Evolutionary conservation across 2,113 vertebrate genomes (phyloP).

Genomic region (Gobiocypris rarus): DNA sequence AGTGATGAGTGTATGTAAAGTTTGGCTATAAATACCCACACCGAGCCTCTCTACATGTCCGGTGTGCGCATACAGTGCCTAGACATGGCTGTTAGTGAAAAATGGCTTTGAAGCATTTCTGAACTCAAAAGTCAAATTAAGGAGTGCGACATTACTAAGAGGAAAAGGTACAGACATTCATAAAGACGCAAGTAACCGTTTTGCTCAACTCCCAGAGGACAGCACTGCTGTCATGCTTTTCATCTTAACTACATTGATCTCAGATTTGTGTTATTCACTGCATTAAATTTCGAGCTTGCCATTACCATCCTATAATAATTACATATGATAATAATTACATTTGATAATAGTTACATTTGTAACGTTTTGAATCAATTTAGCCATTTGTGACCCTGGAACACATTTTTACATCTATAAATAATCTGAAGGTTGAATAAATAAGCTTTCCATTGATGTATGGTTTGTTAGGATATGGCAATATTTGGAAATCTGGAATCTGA

Average conservation of each 20-base stretch:
- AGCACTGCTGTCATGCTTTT: not conserved
- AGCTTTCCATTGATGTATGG: no score
- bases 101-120: not conserved
- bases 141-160: not conserved
- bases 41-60: not conserved
- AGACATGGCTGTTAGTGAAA: not conserved
- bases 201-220: not conserved
- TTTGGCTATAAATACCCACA: conserved; percentile 5
- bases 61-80: not conserved
- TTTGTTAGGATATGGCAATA: no score
- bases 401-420: no score
- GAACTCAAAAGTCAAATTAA: not conserved
- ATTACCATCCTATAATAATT: not conserved
- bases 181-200: not conserved
- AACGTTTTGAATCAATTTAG: not conserved
- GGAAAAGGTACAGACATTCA: not conserved
- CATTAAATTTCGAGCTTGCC: not conserved
- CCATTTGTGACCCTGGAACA: no score
- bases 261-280: not conserved
- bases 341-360: not conserved
- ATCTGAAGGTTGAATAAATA: no score
- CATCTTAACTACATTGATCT: not conserved
- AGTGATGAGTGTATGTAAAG: not conserved
- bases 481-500: no score
- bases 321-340: no score